Evolutionary conservation across 2,888 invertebrate genomes (phyloP), one percentile per base, ranked within the genome.

Genomic region (Piscicola geometra): DNA sequence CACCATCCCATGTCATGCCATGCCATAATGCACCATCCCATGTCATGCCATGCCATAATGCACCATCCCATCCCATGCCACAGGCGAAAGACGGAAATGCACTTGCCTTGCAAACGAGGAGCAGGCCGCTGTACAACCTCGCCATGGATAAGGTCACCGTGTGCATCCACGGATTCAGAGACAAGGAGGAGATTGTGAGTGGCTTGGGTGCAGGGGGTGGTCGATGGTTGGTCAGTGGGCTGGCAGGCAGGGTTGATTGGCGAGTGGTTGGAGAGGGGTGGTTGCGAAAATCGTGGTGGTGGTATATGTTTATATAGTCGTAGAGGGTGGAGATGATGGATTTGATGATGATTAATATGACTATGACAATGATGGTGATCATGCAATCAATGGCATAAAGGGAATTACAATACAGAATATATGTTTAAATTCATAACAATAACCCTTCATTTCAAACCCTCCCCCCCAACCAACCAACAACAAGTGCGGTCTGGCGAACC

Each of bases 81-180:
- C 41, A 72, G 25, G 36, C 30, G 3, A 56, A 56, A 21, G 60
- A 56, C 3, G 60, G 60, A 33, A 74, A 28, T 32, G 36, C 0
- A 1, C 25, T 69, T 70, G n/a, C 52, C n/a, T n/a, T 76, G 28
- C 78, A 71, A 15, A 70, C 30, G n/a, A 71, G 75, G 33, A 33
- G 50, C 1, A 89, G 94, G 78, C 95, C 95, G 77, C 89, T 94
- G 83, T 95, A 91, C 87, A 93, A 91, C 85, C 89, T 91, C 82
- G 90, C 93, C 77, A 94, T 96, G 94, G 89, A 90, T 81, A 92
- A 93, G 79, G 90, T 92, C 74, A 90, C 93, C 82, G 90, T 94
- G 81, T 94, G 93, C 86, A 94, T 95, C 87, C 93, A 94, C 77
- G 94, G 94, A 77, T 94, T 95, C 86, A 89, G 93, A 81, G 91